Percentiles rank a stretch among this genome's conserved stretches.
These are phyloP conservation scores for Amazona finschi DNA, from an alignment of 2,797 vertebrate species.

Conservation along the genomic window DNA sequence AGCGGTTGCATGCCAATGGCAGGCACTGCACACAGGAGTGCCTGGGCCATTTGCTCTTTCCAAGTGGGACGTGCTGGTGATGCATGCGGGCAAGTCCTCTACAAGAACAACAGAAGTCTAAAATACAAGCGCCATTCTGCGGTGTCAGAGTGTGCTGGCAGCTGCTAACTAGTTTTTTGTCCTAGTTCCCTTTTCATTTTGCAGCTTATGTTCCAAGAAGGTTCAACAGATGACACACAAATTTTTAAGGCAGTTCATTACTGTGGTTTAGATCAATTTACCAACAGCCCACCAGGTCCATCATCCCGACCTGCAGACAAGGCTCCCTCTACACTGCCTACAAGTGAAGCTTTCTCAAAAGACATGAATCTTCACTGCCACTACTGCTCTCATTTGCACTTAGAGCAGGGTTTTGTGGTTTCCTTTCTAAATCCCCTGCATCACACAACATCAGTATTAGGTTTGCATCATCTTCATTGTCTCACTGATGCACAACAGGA, in stretches of 20 bases:
- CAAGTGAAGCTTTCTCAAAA: neutral
- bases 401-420: slow-evolving; percentile 32
- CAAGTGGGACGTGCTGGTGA: neutral
- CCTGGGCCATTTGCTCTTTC: neutral
- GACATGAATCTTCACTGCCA: neutral
- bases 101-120: neutral
- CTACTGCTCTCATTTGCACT: neutral
- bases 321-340: neutral
- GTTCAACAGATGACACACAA: neutral
- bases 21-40: neutral
- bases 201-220: neutral
- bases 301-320: neutral
- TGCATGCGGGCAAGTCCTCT: neutral
- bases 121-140: neutral
- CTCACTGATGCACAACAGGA: neutral
- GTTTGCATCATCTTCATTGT: neutral
- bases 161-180: neutral
- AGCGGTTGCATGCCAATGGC: neutral
- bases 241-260: neutral
- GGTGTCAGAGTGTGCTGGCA: neutral
- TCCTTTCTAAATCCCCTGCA: slow-evolving; percentile 14
- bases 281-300: neutral
- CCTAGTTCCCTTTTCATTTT: neutral
- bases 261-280: neutral
- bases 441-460: neutral